A percentile compares a stretch with the other conserved stretches of the same genome.
phyloP scores from a whole-genome alignment of 2,888 invertebrate genomes.

The Eilema caniola region DNA sequence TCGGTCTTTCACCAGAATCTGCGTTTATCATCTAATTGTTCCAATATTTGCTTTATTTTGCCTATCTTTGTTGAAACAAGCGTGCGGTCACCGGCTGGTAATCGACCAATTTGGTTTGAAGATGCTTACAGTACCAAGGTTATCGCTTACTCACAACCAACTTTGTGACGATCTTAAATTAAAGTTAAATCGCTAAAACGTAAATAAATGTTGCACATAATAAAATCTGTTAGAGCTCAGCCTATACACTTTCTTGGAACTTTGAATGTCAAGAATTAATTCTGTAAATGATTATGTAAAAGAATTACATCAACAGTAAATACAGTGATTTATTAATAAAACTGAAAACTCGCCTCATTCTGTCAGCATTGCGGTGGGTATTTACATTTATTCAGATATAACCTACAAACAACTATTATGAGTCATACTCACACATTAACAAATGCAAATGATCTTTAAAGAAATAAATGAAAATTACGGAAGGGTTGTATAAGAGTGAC shows the following conservation, averaged over 20 bases:
- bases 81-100: background rate
- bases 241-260: background rate
- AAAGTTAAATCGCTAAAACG: background rate
- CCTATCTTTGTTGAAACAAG: slow-evolving; percentile 1
- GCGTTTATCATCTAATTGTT: background rate
- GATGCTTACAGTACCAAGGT: slow-evolving; percentile 4
- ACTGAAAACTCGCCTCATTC: background rate
- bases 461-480: slow-evolving; percentile 44
- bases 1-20: background rate
- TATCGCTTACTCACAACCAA: background rate
- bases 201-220: background rate
- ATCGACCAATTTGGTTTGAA: slow-evolving; percentile 1
- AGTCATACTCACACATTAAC: slow-evolving; percentile 6
- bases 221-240: background rate
- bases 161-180: background rate
- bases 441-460: slow-evolving; percentile 27
- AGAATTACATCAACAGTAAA: background rate
- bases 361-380: background rate
- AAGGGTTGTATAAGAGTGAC: slow-evolving; percentile 49
- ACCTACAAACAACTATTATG: background rate
- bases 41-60: slow-evolving; percentile 2
- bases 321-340: background rate
- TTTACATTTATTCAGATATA: background rate
- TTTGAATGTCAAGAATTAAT: background rate
- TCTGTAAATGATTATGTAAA: slow-evolving; percentile 2